phyloP scores from a whole-genome alignment of 1,140 invertebrate species.

The Macrostomum lignano region DNA sequence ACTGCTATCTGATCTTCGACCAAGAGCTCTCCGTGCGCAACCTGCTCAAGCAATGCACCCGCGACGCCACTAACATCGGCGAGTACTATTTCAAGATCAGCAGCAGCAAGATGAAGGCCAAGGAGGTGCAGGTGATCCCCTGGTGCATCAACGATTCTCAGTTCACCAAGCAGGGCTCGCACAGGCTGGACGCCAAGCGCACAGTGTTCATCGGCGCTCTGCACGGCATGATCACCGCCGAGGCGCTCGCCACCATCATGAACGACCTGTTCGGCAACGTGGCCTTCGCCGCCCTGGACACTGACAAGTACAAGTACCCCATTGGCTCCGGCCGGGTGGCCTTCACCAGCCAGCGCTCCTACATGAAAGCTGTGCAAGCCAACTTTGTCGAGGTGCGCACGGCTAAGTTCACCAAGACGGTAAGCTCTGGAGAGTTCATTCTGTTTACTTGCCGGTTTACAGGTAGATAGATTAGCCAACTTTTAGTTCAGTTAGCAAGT shows the following conservation, averaged over 20 bases:
- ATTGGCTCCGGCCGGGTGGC: constrained; percentile 78
- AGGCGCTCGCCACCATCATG: constrained; percentile 66
- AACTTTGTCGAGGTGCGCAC: constrained; percentile 82
- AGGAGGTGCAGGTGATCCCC: constrained; percentile 82
- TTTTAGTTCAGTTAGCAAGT: too few relatives aligned
- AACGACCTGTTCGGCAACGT: constrained; percentile 70
- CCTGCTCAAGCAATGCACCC: constrained; percentile 47
- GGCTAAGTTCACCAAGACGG: constrained; percentile 66
- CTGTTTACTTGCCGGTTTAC: too few relatives aligned
- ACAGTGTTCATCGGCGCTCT: constrained; percentile 76
- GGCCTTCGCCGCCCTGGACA: constrained; percentile 79
- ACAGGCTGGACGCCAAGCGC: constrained; percentile 22
- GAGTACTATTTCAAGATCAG: constrained; percentile 69
- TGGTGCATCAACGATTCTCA: constrained; percentile 69
- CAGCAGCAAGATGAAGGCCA: constrained; percentile 51
- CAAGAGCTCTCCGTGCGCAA: constrained; percentile 54
- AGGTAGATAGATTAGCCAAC: too few relatives aligned
- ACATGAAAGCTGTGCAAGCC: constrained; percentile 64
- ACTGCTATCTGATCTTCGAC: constrained; percentile 75
- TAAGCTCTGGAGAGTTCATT: constrained; percentile 18
- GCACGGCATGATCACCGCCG: constrained; percentile 74
- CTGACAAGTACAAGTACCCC: constrained; percentile 87
- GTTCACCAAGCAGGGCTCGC: constrained; percentile 40
- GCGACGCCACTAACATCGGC: constrained; percentile 37
- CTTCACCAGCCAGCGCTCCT: constrained; percentile 60